Percentiles rank a stretch among this genome's conserved stretches.
phyloP scores from a whole-genome alignment of 2,113 vertebrate species.

The Calonectris borealis region DNA sequence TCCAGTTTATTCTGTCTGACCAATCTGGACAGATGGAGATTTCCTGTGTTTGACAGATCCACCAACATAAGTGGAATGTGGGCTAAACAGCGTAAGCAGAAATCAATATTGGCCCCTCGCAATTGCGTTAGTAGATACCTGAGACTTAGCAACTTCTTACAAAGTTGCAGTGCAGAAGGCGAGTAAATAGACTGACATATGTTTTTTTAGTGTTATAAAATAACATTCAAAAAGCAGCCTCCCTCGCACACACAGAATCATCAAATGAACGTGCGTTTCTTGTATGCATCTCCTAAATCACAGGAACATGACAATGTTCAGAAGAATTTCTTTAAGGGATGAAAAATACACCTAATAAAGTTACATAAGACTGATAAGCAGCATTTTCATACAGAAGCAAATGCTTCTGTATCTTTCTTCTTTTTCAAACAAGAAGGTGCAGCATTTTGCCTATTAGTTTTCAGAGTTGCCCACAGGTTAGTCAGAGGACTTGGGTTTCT shows the following conservation, averaged over 20 bases:
- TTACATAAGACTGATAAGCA: neutral
- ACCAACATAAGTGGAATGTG: constrained; percentile 39
- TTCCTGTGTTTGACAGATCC: constrained; percentile 32
- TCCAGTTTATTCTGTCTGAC: constrained; percentile 18
- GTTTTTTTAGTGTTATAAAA: constrained; percentile 18
- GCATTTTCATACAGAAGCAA: neutral
- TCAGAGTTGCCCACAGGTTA: neutral
- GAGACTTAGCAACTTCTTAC: neutral
- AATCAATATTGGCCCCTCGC: constrained; percentile 38
- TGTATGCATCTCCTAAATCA: neutral
- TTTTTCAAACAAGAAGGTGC: neutral
- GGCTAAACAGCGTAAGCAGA: constrained; percentile 43
- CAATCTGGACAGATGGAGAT: constrained; percentile 21
- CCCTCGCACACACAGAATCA: neutral
- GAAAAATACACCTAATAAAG: neutral
- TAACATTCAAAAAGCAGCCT: neutral
- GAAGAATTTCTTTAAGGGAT: neutral
- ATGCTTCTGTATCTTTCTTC: neutral
- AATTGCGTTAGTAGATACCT: constrained; percentile 19
- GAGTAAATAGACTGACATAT: neutral
- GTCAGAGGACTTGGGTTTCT: neutral
- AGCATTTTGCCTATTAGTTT: neutral
- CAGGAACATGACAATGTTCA: neutral
- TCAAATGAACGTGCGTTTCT: rapidly evolving
- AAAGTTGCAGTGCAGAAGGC: constrained; percentile 5